These are phyloP conservation scores for Clarias platycephalus DNA, from an alignment of 2,797 vertebrate genomes.

Conservation along the genomic window DNA sequence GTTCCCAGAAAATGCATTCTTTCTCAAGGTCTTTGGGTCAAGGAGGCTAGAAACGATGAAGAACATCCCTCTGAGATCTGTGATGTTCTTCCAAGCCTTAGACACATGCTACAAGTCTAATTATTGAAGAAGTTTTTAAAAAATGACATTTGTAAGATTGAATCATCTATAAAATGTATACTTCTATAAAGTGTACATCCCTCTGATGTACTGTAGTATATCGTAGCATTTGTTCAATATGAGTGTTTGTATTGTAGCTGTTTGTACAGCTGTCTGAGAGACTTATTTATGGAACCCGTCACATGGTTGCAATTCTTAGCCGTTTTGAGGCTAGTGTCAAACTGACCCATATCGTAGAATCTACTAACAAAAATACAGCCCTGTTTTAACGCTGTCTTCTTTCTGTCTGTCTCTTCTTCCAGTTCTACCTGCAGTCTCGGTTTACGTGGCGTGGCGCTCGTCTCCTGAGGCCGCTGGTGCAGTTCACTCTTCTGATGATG, in stretches of 20 bases:
- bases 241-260: neutral
- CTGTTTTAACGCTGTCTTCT: conserved; percentile 5
- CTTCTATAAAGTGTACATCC: neutral
- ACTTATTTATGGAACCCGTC: neutral
- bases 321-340: neutral
- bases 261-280: neutral
- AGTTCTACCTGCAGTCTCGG: conserved; percentile 99
- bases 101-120: neutral
- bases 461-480: conserved; percentile 91
- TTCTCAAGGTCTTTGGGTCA: neutral
- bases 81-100: neutral
- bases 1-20: conserved; percentile 41
- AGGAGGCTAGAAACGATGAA: neutral
- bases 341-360: neutral
- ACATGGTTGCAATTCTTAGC: neutral
- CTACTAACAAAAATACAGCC: neutral
- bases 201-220: neutral
- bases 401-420: conserved; percentile 37
- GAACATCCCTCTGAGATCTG: neutral
- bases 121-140: neutral
- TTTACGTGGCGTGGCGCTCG: conserved; percentile 98
- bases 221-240: neutral
- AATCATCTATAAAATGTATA: no score
- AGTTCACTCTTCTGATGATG: conserved; percentile 99
- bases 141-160: no score